Base-by-base conservation (phyloP, 2,888 invertebrate genomes). In the Dromius quadrimaculatus region DNA sequence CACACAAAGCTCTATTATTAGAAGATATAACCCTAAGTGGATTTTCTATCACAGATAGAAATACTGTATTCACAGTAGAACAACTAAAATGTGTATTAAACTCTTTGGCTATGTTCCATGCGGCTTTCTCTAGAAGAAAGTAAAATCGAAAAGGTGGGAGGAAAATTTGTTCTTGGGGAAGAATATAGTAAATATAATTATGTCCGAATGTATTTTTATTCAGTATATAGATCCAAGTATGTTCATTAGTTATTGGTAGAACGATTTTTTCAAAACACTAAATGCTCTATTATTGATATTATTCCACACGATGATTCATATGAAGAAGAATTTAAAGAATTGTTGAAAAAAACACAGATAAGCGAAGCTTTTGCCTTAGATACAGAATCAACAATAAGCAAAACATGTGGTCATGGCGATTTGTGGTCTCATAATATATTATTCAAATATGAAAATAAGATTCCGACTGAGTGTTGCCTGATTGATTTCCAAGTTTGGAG, bases 31-130 rank as follows among this genome's bases (percentile, higher is more conserved):
- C 74, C 1, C 4, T 72, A 8, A 28, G 50, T 2, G 73, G 73
- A 0, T 80, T 74, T 62, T 74, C 38, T 71, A 69, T 74, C 1
- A 71, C 73, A 9, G 70, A 65, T 2, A 78, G 77, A 54, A 74
- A 82, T 15, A 79, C 82, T 65, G 70, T 77, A 1, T 84, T 86
- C 47, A 85, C 86, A 72, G 77, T 82, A 61, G 78, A 81, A 0
- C 87, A 87, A 72, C 85, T 84, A 8, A 75, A 83, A 28, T 79
- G 82, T 74, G 85, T 85, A 28, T 77, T 87, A 50, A 79, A 80
- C 65, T 81, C 84, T 1, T 74, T 87, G 32, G 84, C 87, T 0
- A 82, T 84, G 74, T 84, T 87, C 72, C 87, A 87, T 79, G 83
- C 11, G 81, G 83, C 2, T 81, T 87, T 6, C 78, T 86, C 85